Conservation (phyloP, 2,113 vertebrate genomes). For the Malurus alboscapulatus region DNA sequence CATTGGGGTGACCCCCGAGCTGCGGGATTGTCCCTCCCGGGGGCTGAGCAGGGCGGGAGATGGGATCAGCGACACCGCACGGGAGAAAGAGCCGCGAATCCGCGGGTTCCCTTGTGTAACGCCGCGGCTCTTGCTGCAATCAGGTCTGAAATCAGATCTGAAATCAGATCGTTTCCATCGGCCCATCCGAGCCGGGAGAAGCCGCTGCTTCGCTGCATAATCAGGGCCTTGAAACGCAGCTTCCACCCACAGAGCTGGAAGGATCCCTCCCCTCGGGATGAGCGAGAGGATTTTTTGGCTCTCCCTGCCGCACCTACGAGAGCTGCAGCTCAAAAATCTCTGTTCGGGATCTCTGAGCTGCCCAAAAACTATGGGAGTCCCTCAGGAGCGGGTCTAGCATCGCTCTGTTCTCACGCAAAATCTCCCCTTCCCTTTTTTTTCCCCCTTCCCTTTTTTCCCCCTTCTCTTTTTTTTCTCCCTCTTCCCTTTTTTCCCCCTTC, state of each 20-base stretch:
- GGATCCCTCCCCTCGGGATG: not conserved
- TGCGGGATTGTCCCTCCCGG: not conserved
- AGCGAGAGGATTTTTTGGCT: not conserved
- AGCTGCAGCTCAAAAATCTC: not conserved
- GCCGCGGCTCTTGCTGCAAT: not conserved
- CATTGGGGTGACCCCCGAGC: accelerated
- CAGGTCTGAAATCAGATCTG: not conserved
- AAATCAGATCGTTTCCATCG: not conserved
- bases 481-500: no score
- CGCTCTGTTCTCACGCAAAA: not conserved
- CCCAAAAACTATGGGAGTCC: not conserved
- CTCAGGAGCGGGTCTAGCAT: not conserved
- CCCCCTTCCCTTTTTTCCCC: no score
- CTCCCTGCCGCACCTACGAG: not conserved
- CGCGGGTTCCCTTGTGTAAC: not conserved
- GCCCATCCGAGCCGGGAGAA: not conserved
- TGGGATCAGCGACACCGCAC: accelerated
- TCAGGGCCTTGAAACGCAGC: not conserved
- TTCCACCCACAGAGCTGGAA: not conserved
- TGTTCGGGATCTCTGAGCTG: no score
- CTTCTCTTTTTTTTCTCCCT: no score
- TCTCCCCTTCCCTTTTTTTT: no score
- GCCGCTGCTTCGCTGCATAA: constrained; percentile 27
- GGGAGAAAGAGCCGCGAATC: not conserved
- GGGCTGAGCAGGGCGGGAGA: not conserved